phyloP scores from a whole-genome alignment of 2,113 vertebrate genomes.

The Monopterus albus region DNA sequence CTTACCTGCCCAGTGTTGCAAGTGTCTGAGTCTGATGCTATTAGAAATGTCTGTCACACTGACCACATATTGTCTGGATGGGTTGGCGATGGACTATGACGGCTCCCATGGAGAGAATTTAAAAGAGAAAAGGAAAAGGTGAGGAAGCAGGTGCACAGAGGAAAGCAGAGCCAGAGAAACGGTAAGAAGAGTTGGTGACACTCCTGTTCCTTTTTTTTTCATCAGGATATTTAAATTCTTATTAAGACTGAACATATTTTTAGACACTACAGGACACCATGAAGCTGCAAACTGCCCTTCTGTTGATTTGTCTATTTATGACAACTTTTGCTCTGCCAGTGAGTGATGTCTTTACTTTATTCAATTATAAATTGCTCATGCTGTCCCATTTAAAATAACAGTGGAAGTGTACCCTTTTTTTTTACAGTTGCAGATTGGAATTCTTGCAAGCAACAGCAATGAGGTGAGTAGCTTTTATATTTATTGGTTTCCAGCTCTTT shows the following conservation, averaged over 20 bases:
- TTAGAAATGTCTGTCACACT: conserved; percentile 71
- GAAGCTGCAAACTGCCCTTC: conserved; percentile 59
- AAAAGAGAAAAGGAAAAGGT: conserved; percentile 55
- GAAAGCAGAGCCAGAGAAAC: conserved; percentile 40
- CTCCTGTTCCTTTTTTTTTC: too few species aligned
- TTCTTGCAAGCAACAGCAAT: conserved; percentile 83
- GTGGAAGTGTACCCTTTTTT: conserved; percentile 22
- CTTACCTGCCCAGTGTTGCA: conserved; percentile 45
- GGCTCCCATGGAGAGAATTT: conserved; percentile 46
- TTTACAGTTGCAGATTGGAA: conserved; percentile 76
- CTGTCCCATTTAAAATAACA: not conserved
- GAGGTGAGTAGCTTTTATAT: conserved; percentile 68
- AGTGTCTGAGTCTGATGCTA: conserved; percentile 67
- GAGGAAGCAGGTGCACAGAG: conserved; percentile 25
- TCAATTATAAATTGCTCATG: not conserved
- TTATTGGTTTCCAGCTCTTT: not conserved
- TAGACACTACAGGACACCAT: conserved; percentile 52
- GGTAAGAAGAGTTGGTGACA: conserved; percentile 23
- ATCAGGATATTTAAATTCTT: too few species aligned
- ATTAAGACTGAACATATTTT: too few species aligned
- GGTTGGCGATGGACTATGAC: conserved; percentile 35
- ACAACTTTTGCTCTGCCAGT: conserved; percentile 73
- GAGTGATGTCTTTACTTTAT: conserved; percentile 21
- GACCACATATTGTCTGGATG: conserved; percentile 67
- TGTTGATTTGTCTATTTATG: conserved; percentile 66